Percentiles rank a stretch among this genome's conserved stretches.
Conservation (phyloP, 1,140 invertebrate species). For the Drosophila arawakana region DNA sequence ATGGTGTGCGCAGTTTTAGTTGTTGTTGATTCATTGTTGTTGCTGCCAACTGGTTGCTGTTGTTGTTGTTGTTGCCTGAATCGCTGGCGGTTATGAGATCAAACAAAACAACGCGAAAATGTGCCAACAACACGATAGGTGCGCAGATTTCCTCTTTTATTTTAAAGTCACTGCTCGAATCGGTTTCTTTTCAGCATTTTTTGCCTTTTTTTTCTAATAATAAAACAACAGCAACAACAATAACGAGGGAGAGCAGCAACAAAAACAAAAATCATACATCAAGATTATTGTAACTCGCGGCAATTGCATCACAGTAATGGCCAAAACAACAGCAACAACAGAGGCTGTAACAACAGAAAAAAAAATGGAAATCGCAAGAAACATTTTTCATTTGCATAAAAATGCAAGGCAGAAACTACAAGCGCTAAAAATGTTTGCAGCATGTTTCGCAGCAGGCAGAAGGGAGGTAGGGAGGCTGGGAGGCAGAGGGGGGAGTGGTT, state of each 20-base stretch:
- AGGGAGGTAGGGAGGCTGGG: constrained; percentile 2
- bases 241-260: constrained; percentile 30
- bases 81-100: constrained; percentile 82
- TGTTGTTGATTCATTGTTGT: constrained; percentile 36
- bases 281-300: constrained; percentile 82
- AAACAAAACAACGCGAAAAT: constrained; percentile 78
- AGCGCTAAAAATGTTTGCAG: constrained; percentile 81
- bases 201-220: constrained; percentile 62
- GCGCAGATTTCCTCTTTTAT: constrained; percentile 76
- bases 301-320: constrained; percentile 83
- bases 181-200: constrained; percentile 35
- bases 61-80: constrained; percentile 56
- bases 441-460: constrained; percentile 58
- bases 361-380: constrained; percentile 78
- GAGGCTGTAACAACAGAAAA: constrained; percentile 21
- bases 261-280: constrained; percentile 66
- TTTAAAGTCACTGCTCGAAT: constrained; percentile 39
- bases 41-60: constrained; percentile 44
- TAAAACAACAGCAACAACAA: constrained; percentile 45
- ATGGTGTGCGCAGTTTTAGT: constrained; percentile 55
- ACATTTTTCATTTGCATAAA: constrained; percentile 83
- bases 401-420: constrained; percentile 77
- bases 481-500: background rate
- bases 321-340: constrained; percentile 47
- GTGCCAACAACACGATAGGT: constrained; percentile 80